These are phyloP conservation scores for Drosophila lacertosa DNA, from an alignment of 1,140 invertebrate genomes.

Conservation along the genomic window DNA sequence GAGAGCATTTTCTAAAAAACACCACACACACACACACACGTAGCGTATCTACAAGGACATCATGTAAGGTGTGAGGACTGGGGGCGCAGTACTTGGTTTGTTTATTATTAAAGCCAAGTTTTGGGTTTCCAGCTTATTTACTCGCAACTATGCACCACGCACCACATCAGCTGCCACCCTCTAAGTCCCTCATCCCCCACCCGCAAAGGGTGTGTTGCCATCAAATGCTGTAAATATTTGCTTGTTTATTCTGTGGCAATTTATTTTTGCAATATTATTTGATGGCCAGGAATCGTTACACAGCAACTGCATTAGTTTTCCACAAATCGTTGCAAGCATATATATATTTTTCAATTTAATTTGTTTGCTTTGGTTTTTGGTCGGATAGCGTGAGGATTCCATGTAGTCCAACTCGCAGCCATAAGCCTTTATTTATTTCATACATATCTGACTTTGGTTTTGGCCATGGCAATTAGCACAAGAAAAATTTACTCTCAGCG, in stretches of 20 bases:
- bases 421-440: constrained; percentile 65
- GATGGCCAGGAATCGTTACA: constrained; percentile 25
- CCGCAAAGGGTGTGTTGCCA: constrained; percentile 9
- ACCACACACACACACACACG: constrained; percentile 31
- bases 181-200: not conserved
- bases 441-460: constrained; percentile 21
- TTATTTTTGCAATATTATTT: constrained; percentile 63
- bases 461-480: constrained; percentile 55
- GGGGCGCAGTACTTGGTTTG: constrained; percentile 43
- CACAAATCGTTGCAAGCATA: constrained; percentile 33
- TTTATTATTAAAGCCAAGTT: constrained; percentile 77
- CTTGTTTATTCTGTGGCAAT: constrained; percentile 69
- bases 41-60: constrained; percentile 9
- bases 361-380: constrained; percentile 49
- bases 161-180: not conserved
- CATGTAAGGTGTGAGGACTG: not conserved
- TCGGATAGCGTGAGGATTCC: not conserved
- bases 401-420: constrained; percentile 26
- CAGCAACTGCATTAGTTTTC: constrained; percentile 36
- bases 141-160: constrained; percentile 44
- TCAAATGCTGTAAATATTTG: constrained; percentile 72
- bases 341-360: constrained; percentile 60
- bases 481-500: no score
- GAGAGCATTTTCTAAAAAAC: constrained; percentile 64
- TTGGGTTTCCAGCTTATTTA: constrained; percentile 65